Percentiles rank a stretch among this genome's conserved stretches.
Evolutionary conservation across 2,888 invertebrate species (phyloP).

Genomic region (Polyommatus iphigenia): DNA sequence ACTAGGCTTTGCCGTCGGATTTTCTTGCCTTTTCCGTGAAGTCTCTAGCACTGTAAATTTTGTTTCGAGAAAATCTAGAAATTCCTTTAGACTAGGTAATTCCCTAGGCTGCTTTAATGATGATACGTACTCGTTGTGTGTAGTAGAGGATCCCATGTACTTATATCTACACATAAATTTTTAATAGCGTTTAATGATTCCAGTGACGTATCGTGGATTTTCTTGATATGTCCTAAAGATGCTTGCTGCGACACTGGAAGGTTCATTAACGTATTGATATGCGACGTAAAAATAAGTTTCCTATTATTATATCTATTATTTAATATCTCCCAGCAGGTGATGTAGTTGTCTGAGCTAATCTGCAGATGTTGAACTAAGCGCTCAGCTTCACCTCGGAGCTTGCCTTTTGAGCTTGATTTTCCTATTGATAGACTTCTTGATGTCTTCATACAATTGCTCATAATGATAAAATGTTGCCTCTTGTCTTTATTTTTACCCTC

Average conservation of each 20-base stretch:
- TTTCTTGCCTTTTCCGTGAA: too few species aligned
- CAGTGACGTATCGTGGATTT: too few species aligned
- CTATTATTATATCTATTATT: constrained; percentile 42
- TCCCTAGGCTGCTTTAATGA: constrained; percentile 35
- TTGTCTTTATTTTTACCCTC: constrained; percentile 31
- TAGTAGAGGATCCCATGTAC: too few species aligned
- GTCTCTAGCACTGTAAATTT: too few species aligned
- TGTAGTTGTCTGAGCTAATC: too few species aligned
- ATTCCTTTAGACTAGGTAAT: constrained; percentile 35
- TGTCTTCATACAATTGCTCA: constrained; percentile 17
- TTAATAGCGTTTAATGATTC: too few species aligned
- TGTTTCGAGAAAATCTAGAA: constrained; percentile 39
- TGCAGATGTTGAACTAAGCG: too few species aligned
- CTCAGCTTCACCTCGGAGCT: too few species aligned
- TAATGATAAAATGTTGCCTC: constrained; percentile 22
- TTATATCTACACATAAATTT: too few species aligned
- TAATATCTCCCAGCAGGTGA: constrained; percentile 43
- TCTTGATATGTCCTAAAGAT: constrained; percentile 37
- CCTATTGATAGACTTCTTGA: constrained; percentile 25
- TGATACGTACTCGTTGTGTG: constrained; percentile 37
- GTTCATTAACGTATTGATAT: constrained; percentile 39
- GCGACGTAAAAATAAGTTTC: constrained; percentile 36
- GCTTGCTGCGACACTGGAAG: constrained; percentile 38
- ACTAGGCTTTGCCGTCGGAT: too few species aligned
- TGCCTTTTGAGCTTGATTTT: too few species aligned